Conservation (phyloP, 2,888 invertebrate species). For the Schizaphis graminum region DNA sequence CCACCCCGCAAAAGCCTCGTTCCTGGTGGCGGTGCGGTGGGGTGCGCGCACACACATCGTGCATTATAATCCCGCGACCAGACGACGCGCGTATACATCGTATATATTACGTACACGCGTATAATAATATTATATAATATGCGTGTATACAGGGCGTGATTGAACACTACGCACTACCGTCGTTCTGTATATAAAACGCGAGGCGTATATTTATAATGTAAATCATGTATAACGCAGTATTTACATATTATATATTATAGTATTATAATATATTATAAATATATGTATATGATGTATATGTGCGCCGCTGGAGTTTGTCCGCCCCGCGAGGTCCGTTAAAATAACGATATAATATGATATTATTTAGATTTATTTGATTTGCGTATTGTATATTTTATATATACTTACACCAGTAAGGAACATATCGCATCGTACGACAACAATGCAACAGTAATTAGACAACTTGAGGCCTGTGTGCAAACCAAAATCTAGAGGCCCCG, state of each 20-base stretch:
- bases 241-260: too few relatives aligned
- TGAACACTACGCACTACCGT: background rate
- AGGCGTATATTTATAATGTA: background rate
- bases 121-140: background rate
- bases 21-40: background rate
- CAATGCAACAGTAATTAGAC: too few relatives aligned
- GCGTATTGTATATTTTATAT: background rate
- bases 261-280: too few relatives aligned
- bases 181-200: background rate
- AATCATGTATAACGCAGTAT: background rate
- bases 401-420: background rate
- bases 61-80: background rate
- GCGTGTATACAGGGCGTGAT: background rate
- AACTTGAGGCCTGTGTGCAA: too few relatives aligned
- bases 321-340: background rate
- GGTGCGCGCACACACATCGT: background rate
- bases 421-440: background rate
- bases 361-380: background rate
- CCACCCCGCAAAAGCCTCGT: background rate
- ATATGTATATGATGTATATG: background rate
- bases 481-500: too few relatives aligned
- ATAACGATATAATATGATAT: background rate
- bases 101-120: background rate
- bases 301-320: background rate
- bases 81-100: background rate